Base-by-base conservation (phyloP, 2,113 vertebrate genomes). In the Gymnogyps californianus region DNA sequence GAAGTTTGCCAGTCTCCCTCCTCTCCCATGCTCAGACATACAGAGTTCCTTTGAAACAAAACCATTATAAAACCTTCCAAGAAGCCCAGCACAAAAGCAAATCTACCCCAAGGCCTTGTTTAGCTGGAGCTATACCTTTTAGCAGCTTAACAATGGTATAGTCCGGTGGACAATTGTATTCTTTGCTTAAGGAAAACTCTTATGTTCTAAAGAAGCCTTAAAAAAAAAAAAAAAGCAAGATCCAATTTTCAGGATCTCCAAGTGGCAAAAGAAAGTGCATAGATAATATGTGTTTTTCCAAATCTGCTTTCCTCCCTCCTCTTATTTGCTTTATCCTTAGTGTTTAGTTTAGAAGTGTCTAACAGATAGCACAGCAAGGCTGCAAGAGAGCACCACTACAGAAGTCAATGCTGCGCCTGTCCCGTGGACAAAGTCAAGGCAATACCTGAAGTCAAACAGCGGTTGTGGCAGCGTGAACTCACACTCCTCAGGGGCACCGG, bases 11-110 rank as follows among this genome's bases (percentile, higher is more conserved):
- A 90, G 32, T 40, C 26, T 93, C 67, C 36, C 46, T 96, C 83
- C 32, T 96, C 75, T 93, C 72, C 66, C n/a, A n/a, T 89, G 81
- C 70, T 93, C 57, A 93, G 84, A 74, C 31, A 87, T 77, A 81
- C 69, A 79, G 62, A 96, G 34, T 64, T 87, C 31, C 74, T 65
- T 96, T 96, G 88, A 80, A 94, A 88, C 77, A 85, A 95, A 90
- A 87, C 52, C 57, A 66, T 94, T 95, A 87, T 67, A 85, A 95
- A 90, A 71, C 61, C n/a, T 92, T 77, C 87, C 12, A n/a, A 91
- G 57, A 83, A 91, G 31, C 16, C 25, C 55, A 80, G 16, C 1
- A 3, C 13, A 69, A 79, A 90, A 71, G 58, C 42, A 95, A 95
- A 93, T 79, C 62, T 91, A 66, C 52, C 69, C 26, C 59, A 78